Evolutionary conservation across 1,140 invertebrate species (phyloP).

Genomic region (Drosophila azteca): DNA sequence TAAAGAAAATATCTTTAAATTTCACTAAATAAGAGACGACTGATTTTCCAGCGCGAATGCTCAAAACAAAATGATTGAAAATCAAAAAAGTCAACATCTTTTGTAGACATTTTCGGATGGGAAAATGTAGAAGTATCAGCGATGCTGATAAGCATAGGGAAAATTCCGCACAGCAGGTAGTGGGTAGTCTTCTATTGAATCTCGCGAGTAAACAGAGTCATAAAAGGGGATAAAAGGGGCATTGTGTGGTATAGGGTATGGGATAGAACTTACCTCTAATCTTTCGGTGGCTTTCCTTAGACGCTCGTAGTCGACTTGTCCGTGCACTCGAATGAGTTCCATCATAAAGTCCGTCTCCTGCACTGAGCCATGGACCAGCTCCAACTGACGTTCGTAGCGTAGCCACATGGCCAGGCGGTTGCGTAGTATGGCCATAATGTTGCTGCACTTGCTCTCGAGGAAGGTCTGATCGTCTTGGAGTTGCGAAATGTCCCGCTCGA

Average conservation of each 20-base stretch:
- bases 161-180: slow-evolving; percentile 43
- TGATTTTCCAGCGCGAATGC: background rate
- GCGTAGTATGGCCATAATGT: slow-evolving; percentile 87
- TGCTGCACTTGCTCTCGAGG: slow-evolving; percentile 88
- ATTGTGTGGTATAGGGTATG: too few species aligned
- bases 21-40: too few species aligned
- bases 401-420: slow-evolving; percentile 88
- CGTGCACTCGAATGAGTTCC: slow-evolving; percentile 91
- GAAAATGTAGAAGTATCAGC: background rate
- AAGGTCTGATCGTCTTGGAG: slow-evolving; percentile 89
- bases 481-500: slow-evolving; percentile 90
- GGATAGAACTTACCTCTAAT: slow-evolving; percentile 87
- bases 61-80: slow-evolving; percentile 9
- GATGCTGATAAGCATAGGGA: slow-evolving; percentile 12
- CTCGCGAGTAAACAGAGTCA: slow-evolving; percentile 39
- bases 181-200: background rate
- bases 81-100: background rate
- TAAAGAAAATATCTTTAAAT: too few species aligned
- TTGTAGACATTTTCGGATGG: background rate
- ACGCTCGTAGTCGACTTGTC: slow-evolving; percentile 91
- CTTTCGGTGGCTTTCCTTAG: slow-evolving; percentile 91
- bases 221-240: slow-evolving; percentile 6
- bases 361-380: slow-evolving; percentile 90
- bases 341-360: slow-evolving; percentile 94
- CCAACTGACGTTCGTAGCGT: slow-evolving; percentile 89